Conservation (phyloP, 2,888 invertebrate genomes). For the Lysandra bellargus region DNA sequence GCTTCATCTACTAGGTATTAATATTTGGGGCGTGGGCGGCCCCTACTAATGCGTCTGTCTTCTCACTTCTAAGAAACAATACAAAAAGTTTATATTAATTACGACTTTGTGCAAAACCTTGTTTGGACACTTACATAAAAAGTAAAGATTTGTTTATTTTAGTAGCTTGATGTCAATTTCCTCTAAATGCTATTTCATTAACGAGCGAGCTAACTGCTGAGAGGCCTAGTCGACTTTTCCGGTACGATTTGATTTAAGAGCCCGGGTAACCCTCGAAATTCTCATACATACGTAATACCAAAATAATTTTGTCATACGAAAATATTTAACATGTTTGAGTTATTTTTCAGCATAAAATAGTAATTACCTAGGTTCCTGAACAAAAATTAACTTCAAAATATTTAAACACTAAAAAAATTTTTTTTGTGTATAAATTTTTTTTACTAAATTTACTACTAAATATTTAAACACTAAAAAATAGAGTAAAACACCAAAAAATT, state of each 20-base stretch:
- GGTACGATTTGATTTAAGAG: not conserved
- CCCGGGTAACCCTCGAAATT: no score
- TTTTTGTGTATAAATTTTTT: no score
- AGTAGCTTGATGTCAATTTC: not conserved
- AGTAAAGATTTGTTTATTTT: not conserved
- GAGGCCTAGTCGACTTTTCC: not conserved
- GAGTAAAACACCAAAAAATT: no score
- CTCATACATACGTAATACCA: no score
- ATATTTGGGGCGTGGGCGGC: conserved; percentile 6
- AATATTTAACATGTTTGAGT: no score
- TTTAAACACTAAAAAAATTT: no score
- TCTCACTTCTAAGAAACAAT: not conserved
- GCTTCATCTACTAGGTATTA: not conserved
- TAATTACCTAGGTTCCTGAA: no score
- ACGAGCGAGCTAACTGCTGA: not conserved
- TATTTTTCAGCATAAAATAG: no score
- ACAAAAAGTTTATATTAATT: not conserved
- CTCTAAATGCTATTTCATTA: not conserved
- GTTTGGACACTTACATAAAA: not conserved
- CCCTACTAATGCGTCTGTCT: not conserved
- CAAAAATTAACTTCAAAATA: no score
- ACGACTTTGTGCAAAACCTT: not conserved
- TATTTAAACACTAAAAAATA: no score
- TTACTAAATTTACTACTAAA: no score
- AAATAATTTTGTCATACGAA: no score